Conservation (phyloP, 2,888 invertebrate genomes). For the Cryptocheilus praepositus region DNA sequence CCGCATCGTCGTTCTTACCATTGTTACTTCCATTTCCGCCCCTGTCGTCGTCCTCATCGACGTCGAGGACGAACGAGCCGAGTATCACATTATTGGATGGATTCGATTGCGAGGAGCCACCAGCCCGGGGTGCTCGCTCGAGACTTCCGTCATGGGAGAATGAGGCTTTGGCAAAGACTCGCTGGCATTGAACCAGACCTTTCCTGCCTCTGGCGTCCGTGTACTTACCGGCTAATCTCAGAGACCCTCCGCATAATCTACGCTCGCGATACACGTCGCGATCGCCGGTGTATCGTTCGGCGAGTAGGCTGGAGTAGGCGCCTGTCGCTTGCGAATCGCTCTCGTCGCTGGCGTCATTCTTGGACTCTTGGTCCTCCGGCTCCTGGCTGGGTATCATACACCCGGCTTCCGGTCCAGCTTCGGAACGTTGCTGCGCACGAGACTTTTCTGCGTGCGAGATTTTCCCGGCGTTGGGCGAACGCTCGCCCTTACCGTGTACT, state of each 20-base stretch:
- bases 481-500: constrained; percentile 34
- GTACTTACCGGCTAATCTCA: constrained; percentile 52
- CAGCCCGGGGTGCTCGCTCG: constrained; percentile 21
- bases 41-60: constrained; percentile 49
- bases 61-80: constrained; percentile 64
- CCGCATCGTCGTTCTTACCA: too few relatives aligned
- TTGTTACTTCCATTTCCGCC: neutral
- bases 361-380: neutral
- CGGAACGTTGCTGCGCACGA: constrained; percentile 1
- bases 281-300: constrained; percentile 7
- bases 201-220: constrained; percentile 36
- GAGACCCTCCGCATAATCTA: constrained; percentile 55
- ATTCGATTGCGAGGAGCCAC: constrained; percentile 62
- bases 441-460: neutral
- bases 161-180: constrained; percentile 23
- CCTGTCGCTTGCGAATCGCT: neutral
- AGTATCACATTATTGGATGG: constrained; percentile 75
- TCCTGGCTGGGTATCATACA: neutral
- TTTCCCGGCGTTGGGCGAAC: neutral
- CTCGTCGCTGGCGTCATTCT: neutral
- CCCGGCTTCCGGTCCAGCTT: neutral
- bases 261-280: constrained; percentile 22
- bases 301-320: neutral
- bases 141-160: constrained; percentile 12
- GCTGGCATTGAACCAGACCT: constrained; percentile 17